Conservation (phyloP, 2,888 invertebrate species). For the Oscheius myriophilus region DNA sequence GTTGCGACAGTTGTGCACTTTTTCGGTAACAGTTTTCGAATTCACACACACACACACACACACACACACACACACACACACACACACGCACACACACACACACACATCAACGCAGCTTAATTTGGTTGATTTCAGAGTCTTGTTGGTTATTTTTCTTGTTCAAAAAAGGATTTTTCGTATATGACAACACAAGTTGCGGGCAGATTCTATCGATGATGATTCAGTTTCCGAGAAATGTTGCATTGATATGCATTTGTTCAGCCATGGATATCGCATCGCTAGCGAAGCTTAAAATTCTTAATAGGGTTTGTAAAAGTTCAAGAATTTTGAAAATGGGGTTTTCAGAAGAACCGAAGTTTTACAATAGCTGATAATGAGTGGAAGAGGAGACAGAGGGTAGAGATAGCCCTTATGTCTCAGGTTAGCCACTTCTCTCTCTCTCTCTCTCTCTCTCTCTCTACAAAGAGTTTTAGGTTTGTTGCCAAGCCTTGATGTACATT, state of each 20-base stretch:
- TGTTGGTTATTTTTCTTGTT: constrained; percentile 23
- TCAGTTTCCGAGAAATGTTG: constrained; percentile 24
- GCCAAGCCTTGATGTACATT: constrained; percentile 27
- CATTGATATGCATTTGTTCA: constrained; percentile 14
- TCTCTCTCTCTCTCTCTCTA: too few relatives aligned
- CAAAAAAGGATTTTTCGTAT: constrained; percentile 9
- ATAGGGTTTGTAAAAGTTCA: neutral
- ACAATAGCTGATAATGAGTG: constrained; percentile 15
- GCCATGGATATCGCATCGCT: constrained; percentile 8
- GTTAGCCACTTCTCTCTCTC: neutral
- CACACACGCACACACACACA: too few relatives aligned
- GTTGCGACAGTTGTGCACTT: constrained; percentile 11
- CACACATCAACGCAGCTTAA: too few relatives aligned
- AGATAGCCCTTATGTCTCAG: constrained; percentile 18
- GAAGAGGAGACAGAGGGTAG: constrained; percentile 15
- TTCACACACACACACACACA: too few relatives aligned
- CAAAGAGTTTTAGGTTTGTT: constrained; percentile 26
- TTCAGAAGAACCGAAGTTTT: too few relatives aligned
- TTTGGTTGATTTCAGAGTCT: too few relatives aligned
- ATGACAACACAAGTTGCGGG: constrained; percentile 6
- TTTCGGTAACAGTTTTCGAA: constrained; percentile 2
- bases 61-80: too few relatives aligned
- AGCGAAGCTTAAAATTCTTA: constrained; percentile 15
- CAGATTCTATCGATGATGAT: constrained; percentile 4
- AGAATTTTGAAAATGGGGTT: too few relatives aligned